Percentiles rank a stretch among this genome's conserved stretches.
Evolutionary conservation across 2,797 vertebrate species (phyloP).

Genomic region (Ateles fusciceps): DNA sequence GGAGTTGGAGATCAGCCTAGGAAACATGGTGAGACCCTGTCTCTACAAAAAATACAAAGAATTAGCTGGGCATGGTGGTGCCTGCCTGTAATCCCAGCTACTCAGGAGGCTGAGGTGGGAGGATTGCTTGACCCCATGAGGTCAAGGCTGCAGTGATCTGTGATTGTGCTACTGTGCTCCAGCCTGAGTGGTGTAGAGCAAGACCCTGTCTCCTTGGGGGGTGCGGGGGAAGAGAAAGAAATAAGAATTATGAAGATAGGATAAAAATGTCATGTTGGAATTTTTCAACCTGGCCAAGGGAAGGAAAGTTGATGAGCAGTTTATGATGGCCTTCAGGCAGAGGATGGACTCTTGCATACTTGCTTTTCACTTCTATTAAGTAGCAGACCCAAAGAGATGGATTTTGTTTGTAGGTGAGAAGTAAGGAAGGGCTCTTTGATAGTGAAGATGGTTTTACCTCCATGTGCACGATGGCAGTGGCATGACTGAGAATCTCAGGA

Average conservation of each 20-base stretch:
- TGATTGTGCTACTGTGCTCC: neutral
- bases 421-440: neutral
- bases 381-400: neutral
- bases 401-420: neutral
- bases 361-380: neutral
- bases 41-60: neutral
- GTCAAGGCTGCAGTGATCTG: neutral
- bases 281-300: neutral
- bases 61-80: neutral
- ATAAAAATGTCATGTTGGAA: neutral
- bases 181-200: neutral
- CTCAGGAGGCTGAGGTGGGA: neutral
- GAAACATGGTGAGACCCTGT: neutral
- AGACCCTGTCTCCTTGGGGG: neutral
- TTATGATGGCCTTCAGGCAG: neutral
- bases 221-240: neutral
- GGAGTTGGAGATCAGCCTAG: neutral
- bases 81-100: neutral
- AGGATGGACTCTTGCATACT: neutral
- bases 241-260: neutral
- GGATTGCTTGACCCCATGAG: neutral
- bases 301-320: neutral
- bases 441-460: neutral
- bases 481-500: neutral
- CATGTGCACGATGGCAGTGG: accelerated